Conservation (phyloP, 2,888 invertebrate species). For the Tetranychus piercei region DNA sequence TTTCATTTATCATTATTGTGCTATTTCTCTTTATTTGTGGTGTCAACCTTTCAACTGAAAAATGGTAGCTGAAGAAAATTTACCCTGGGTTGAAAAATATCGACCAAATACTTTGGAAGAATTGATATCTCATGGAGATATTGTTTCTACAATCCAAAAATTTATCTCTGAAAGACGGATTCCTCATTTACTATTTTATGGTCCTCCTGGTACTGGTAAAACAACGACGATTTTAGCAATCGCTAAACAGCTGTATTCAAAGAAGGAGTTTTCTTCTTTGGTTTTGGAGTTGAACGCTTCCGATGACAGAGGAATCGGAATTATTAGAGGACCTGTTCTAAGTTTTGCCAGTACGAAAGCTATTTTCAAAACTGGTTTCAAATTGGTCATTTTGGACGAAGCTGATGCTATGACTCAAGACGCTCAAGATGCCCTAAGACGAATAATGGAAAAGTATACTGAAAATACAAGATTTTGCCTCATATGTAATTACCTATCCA, state of each 20-base stretch:
- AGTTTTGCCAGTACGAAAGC: constrained; percentile 92
- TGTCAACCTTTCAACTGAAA: background rate
- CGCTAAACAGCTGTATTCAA: constrained; percentile 72
- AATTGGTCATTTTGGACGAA: constrained; percentile 89
- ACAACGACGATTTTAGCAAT: constrained; percentile 93
- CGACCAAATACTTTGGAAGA: constrained; percentile 76
- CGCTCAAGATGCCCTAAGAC: constrained; percentile 10
- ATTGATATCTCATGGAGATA: constrained; percentile 89
- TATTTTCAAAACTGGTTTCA: constrained; percentile 78
- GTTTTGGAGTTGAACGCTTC: constrained; percentile 82
- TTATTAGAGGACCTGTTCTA: constrained; percentile 77
- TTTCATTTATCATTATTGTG: too few relatives aligned
- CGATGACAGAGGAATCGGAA: constrained; percentile 89
- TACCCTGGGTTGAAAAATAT: constrained; percentile 81
- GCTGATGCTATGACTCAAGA: constrained; percentile 91
- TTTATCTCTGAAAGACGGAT: constrained; percentile 77
- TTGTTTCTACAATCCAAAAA: constrained; percentile 70
- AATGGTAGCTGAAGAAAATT: constrained; percentile 3
- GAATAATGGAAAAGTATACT: constrained; percentile 96
- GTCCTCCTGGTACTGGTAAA: constrained; percentile 95
- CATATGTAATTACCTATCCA: constrained; percentile 93
- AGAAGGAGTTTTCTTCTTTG: constrained; percentile 79
- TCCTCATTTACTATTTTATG: constrained; percentile 89
- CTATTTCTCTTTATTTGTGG: background rate
- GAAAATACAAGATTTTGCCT: constrained; percentile 96